Percentiles rank a stretch among this genome's conserved stretches.
These are phyloP conservation scores for Ophonus ardosiacus DNA, from an alignment of 2,888 invertebrate genomes.

Conservation along the genomic window DNA sequence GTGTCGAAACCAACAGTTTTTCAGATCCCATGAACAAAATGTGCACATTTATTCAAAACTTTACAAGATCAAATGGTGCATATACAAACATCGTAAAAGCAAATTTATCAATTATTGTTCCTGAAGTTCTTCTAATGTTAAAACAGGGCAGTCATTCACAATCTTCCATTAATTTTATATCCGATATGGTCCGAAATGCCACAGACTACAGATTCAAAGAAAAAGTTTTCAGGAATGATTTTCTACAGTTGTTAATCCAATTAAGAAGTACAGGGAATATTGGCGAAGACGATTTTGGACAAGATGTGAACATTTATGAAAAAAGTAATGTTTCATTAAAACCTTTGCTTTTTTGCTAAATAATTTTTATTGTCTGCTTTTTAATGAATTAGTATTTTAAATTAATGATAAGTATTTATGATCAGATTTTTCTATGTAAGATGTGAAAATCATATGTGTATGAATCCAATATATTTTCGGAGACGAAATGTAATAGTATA, in stretches of 20 bases:
- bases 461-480: too few relatives aligned
- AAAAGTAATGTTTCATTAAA: conserved; percentile 46
- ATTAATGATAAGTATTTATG: too few relatives aligned
- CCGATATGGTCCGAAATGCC: conserved; percentile 70
- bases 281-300: conserved; percentile 53
- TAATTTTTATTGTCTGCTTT: too few relatives aligned
- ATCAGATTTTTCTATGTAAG: too few relatives aligned
- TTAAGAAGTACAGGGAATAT: conserved; percentile 68
- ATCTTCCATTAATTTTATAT: conserved; percentile 70
- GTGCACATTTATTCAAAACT: conserved; percentile 48
- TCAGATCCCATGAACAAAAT: conserved; percentile 63
- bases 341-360: background rate
- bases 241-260: conserved; percentile 71
- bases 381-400: too few relatives aligned
- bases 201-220: conserved; percentile 70
- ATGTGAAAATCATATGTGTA: too few relatives aligned
- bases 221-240: conserved; percentile 71
- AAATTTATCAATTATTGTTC: conserved; percentile 62
- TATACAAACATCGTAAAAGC: conserved; percentile 44
- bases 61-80: conserved; percentile 25
- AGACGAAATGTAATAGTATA: too few relatives aligned
- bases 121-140: conserved; percentile 58
- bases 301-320: conserved; percentile 55
- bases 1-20: conserved; percentile 65
- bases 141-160: conserved; percentile 57